A percentile compares a stretch with the other conserved stretches of the same genome.
These are phyloP conservation scores for Trichogramma evanescens DNA, from an alignment of 2,888 invertebrate species.

Conservation along the genomic window DNA sequence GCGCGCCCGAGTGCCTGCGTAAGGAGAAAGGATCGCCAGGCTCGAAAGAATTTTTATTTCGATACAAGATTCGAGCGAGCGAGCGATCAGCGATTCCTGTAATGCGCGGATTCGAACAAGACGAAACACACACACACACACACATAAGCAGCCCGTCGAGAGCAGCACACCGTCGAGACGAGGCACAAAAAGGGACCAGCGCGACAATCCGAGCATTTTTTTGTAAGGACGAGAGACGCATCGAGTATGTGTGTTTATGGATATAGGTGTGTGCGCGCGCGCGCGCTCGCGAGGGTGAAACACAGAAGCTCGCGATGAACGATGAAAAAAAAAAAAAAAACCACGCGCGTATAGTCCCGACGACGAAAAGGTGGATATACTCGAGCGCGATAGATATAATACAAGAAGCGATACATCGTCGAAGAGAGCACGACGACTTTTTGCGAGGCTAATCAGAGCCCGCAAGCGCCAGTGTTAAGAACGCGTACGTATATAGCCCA, in stretches of 20 bases:
- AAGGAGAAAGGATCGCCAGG: neutral
- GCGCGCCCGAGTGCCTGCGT: neutral
- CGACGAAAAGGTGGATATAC: no score
- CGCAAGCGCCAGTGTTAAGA: constrained; percentile 16
- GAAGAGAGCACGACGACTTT: constrained; percentile 1
- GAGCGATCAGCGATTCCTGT: constrained; percentile 15
- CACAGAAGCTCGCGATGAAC: neutral
- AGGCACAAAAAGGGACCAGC: constrained; percentile 7
- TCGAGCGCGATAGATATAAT: no score
- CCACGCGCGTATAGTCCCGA: neutral
- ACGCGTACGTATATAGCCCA: no score
- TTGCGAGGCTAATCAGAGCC: constrained; percentile 17
- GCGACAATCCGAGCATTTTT: constrained; percentile 16
- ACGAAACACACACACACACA: no score
- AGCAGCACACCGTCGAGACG: no score
- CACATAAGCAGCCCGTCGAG: no score
- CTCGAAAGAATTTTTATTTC: constrained; percentile 13
- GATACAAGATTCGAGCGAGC: constrained; percentile 5
- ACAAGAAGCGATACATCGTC: neutral
- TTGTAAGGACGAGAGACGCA: constrained; percentile 7
- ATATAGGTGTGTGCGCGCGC: neutral
- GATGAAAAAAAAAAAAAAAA: constrained; percentile 15
- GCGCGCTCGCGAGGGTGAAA: neutral
- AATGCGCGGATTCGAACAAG: constrained; percentile 13
- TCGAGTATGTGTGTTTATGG: constrained; percentile 10